A percentile compares a stretch with the other conserved stretches of the same genome.
Conservation (phyloP, 2,113 vertebrate genomes). For the Rhynchomys soricoides region DNA sequence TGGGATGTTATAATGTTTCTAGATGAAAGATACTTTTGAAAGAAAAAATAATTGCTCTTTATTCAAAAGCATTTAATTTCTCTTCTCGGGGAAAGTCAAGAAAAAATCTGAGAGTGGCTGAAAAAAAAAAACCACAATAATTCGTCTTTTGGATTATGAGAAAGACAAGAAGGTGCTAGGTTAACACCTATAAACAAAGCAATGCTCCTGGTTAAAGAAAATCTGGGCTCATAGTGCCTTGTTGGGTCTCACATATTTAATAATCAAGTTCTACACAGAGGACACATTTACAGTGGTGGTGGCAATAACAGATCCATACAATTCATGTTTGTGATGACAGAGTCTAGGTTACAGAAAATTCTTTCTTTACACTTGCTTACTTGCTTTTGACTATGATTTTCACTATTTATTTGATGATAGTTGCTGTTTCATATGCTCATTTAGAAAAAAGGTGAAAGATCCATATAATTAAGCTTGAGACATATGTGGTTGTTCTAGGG, state of each 20-base stretch:
- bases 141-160: conserved; percentile 10
- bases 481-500: background rate
- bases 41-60: background rate
- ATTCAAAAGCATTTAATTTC: background rate
- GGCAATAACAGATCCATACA: background rate
- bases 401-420: background rate
- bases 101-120: conserved; percentile 20
- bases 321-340: background rate
- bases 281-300: background rate
- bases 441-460: background rate
- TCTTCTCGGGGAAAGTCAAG: background rate
- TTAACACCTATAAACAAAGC: background rate
- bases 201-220: background rate
- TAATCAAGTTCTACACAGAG: background rate
- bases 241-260: background rate
- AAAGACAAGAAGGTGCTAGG: background rate
- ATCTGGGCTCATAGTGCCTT: background rate
- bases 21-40: background rate
- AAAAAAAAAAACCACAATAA: background rate
- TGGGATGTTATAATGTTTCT: background rate
- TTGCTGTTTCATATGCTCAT: background rate
- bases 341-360: background rate
- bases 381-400: background rate
- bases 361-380: background rate
- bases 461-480: background rate